Evolutionary conservation across 2,888 invertebrate genomes (phyloP).

Genomic region (Phengaris alcon): DNA sequence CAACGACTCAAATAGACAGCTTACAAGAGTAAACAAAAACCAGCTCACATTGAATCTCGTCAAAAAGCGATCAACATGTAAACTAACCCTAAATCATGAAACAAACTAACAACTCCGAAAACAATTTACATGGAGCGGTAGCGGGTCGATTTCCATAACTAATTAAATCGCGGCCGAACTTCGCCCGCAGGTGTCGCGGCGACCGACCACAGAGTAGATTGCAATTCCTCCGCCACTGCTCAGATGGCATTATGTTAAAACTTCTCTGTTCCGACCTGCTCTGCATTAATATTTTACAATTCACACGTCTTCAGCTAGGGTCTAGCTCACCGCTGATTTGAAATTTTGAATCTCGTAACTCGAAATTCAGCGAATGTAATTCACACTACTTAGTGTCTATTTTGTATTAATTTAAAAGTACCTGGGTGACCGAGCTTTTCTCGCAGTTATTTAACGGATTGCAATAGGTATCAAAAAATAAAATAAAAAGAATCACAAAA

Average conservation of each 20-base stretch:
- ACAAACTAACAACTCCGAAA: slow-evolving; percentile 49
- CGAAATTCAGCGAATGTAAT: too few relatives aligned
- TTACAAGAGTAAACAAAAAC: neutral
- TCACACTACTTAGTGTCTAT: too few relatives aligned
- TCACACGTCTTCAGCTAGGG: neutral
- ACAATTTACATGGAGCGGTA: slow-evolving; percentile 50
- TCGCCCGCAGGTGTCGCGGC: slow-evolving; percentile 41
- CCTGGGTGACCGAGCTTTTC: too few relatives aligned
- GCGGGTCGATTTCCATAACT: slow-evolving; percentile 47
- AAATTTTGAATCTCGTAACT: neutral
- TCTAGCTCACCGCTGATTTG: neutral
- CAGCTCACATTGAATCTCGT: neutral
- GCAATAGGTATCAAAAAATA: too few relatives aligned
- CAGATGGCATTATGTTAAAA: slow-evolving; percentile 23
- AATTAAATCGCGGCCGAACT: slow-evolving; percentile 48
- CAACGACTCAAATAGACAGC: neutral
- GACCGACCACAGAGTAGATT: slow-evolving; percentile 17
- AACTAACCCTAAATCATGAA: slow-evolving; percentile 37
- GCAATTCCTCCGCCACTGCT: slow-evolving; percentile 21
- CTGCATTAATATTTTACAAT: slow-evolving; percentile 9
- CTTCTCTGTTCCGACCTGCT: slow-evolving; percentile 15
- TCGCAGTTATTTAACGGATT: too few relatives aligned
- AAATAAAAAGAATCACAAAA: too few relatives aligned
- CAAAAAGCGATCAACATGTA: slow-evolving; percentile 21
- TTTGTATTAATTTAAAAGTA: too few relatives aligned